phyloP scores from a whole-genome alignment of 1,140 invertebrate genomes.

The Zophobas morio region DNA sequence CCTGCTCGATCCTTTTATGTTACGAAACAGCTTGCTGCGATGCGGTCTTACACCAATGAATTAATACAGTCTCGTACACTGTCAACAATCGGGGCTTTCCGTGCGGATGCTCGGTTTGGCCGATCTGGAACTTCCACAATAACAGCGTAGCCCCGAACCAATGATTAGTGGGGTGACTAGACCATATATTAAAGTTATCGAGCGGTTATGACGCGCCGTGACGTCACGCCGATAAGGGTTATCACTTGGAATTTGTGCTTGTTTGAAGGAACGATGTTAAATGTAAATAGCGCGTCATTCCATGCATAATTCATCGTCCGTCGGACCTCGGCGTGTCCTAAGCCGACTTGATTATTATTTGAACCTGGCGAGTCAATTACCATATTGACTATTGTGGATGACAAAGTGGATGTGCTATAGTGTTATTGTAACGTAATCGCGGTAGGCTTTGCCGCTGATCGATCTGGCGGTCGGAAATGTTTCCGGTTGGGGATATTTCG shows the following conservation, averaged over 20 bases:
- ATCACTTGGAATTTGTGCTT: constrained; percentile 12
- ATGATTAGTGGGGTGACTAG: constrained; percentile 48
- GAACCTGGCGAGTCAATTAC: constrained; percentile 34
- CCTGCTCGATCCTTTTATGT: constrained; percentile 46
- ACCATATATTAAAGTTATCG: constrained; percentile 43
- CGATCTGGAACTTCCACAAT: constrained; percentile 16
- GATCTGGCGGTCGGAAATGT: constrained; percentile 12
- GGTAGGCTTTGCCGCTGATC: constrained; percentile 9
- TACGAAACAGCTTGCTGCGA: constrained; percentile 46
- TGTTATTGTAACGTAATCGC: constrained; percentile 5
- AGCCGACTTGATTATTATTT: constrained; percentile 26
- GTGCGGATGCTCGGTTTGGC: neutral
- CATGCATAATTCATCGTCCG: constrained; percentile 30
- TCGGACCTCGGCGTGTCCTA: neutral
- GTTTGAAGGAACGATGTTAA: neutral
- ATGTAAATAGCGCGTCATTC: constrained; percentile 23
- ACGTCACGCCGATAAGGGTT: constrained; percentile 5
- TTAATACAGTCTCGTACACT: constrained; percentile 46
- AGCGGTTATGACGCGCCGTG: constrained; percentile 33
- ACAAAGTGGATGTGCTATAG: constrained; percentile 7
- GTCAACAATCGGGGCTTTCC: constrained; percentile 28
- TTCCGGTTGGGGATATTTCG: too few relatives aligned
- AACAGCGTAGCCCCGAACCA: constrained; percentile 42
- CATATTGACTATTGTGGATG: constrained; percentile 33
- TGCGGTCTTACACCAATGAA: constrained; percentile 49